These are phyloP conservation scores for Neodiprion pinetum DNA, from an alignment of 1,140 invertebrate species.

Conservation along the genomic window DNA sequence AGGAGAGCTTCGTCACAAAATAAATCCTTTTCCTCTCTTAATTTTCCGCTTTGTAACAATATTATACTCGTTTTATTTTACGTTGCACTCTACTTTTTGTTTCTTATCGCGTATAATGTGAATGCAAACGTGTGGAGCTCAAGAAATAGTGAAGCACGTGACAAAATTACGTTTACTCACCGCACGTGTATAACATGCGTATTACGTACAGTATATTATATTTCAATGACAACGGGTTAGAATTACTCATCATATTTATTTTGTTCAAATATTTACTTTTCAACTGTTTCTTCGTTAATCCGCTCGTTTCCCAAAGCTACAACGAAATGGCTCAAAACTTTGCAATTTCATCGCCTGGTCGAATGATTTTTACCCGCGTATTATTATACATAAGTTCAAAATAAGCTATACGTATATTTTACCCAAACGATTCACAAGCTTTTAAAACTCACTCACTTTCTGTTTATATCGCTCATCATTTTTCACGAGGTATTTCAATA, in stretches of 20 bases:
- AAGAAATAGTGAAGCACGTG: neutral
- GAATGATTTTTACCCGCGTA: neutral
- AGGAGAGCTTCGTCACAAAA: too few species aligned
- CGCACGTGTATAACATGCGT: too few species aligned
- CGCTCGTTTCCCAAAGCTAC: neutral
- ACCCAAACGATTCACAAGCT: neutral
- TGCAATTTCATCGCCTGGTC: neutral
- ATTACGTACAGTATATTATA: too few species aligned
- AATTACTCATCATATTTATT: neutral
- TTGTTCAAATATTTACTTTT: neutral
- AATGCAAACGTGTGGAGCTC: neutral
- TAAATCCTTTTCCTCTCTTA: too few species aligned
- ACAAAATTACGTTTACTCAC: neutral
- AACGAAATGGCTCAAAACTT: neutral
- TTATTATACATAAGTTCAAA: too few species aligned
- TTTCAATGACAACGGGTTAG: neutral
- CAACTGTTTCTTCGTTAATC: neutral
- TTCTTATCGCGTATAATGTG: neutral
- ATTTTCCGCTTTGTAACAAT: neutral
- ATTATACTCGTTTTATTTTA: neutral
- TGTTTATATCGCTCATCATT: neutral
- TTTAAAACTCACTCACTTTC: neutral
- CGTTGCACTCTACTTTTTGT: neutral
- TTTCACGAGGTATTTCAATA: neutral
- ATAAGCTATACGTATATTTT: too few species aligned